These are phyloP conservation scores for Netta rufina DNA, from an alignment of 2,797 vertebrate species.

Conservation along the genomic window DNA sequence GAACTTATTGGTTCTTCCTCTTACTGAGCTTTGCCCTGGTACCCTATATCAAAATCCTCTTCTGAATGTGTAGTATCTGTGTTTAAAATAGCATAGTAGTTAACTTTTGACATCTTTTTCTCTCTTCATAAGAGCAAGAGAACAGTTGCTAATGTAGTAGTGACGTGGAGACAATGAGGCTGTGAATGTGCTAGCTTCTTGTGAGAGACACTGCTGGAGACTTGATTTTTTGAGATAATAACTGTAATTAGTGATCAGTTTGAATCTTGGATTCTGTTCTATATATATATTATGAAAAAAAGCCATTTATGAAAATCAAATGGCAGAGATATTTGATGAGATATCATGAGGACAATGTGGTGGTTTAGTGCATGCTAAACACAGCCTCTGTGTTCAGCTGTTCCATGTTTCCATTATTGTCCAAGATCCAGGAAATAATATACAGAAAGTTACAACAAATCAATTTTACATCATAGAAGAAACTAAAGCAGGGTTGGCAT, in stretches of 20 bases:
- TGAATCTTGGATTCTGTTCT: background rate
- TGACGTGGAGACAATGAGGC: rapidly evolving
- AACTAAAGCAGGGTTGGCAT: background rate
- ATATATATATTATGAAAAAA: background rate
- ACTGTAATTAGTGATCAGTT: background rate
- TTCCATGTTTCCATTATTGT: background rate
- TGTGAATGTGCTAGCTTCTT: background rate
- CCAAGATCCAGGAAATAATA: background rate
- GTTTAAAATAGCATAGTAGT: background rate
- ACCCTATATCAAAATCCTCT: background rate
- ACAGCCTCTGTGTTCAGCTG: background rate
- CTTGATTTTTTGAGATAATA: conserved; percentile 3
- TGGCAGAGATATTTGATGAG: background rate
- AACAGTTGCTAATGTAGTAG: background rate
- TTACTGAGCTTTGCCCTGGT: background rate
- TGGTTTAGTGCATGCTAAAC: background rate
- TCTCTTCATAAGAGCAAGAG: background rate
- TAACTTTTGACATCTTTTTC: background rate
- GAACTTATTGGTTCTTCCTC: background rate
- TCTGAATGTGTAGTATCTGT: background rate
- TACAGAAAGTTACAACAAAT: background rate
- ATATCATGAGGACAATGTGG: background rate
- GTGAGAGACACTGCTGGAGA: background rate
- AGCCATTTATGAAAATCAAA: background rate
- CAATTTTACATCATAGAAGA: background rate